A percentile compares a stretch with the other conserved stretches of the same genome.
Conservation (phyloP, 2,888 invertebrate genomes). For the Drosophila buzzatii region DNA sequence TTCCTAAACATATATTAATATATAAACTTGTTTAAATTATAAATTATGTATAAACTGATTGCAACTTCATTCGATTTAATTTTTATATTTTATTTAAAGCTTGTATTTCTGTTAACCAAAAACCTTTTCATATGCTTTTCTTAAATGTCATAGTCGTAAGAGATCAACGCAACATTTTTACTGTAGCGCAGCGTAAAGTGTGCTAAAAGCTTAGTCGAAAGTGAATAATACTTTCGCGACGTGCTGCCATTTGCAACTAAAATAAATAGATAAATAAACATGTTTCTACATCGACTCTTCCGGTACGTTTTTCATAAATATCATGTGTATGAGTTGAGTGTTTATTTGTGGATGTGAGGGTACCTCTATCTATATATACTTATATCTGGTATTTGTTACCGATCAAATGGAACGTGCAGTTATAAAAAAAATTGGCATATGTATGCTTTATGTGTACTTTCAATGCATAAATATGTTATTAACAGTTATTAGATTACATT, state of each 20-base stretch:
- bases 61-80: too few relatives aligned
- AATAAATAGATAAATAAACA: slow-evolving; percentile 66
- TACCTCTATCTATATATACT: neutral
- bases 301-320: slow-evolving; percentile 72
- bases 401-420: slow-evolving; percentile 76
- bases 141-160: neutral
- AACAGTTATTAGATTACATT: slow-evolving; percentile 64
- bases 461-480: slow-evolving; percentile 63
- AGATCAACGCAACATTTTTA: neutral
- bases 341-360: neutral
- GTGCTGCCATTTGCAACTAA: slow-evolving; percentile 75
- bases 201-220: slow-evolving; percentile 62
- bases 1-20: too few relatives aligned
- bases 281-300: slow-evolving; percentile 16
- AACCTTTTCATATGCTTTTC: neutral
- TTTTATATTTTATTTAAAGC: too few relatives aligned
- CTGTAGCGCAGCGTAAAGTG: slow-evolving; percentile 53
- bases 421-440: slow-evolving; percentile 63
- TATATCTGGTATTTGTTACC: slow-evolving; percentile 51
- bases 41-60: too few relatives aligned
- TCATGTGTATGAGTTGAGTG: slow-evolving; percentile 33
- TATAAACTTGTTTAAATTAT: too few relatives aligned
- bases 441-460: slow-evolving; percentile 59
- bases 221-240: slow-evolving; percentile 76
- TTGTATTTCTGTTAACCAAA: too few relatives aligned